Conservation (phyloP, 1,140 invertebrate species). For the Carcinoscorpius rotundicauda region DNA sequence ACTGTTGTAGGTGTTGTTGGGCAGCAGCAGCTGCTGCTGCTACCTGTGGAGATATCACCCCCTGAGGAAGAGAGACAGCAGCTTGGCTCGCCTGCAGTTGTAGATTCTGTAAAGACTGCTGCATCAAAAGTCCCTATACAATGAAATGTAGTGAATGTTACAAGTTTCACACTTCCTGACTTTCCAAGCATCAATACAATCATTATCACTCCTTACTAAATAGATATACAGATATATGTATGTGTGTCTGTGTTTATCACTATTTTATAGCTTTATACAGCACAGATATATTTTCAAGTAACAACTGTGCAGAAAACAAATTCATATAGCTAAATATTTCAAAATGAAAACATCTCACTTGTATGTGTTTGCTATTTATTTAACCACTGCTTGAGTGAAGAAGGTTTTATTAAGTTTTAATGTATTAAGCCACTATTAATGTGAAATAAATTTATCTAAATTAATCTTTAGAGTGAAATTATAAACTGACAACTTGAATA, state of each 20-base stretch:
- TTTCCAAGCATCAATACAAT: neutral
- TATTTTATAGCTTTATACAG: too few species aligned
- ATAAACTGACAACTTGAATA: conserved; percentile 26
- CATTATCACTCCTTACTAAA: neutral
- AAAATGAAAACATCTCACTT: too few species aligned
- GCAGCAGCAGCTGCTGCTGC: conserved; percentile 66
- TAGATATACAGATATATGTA: too few species aligned
- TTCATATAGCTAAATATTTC: too few species aligned
- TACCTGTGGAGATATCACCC: conserved; percentile 55
- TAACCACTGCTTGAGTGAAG: too few species aligned
- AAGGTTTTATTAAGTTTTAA: too few species aligned
- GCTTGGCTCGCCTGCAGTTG: conserved; percentile 47
- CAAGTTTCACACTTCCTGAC: neutral
- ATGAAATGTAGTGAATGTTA: neutral
- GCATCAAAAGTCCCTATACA: conserved; percentile 29
- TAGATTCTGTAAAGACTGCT: conserved; percentile 28
- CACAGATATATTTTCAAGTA: too few species aligned
- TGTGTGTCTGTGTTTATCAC: too few species aligned
- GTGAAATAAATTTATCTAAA: too few species aligned
- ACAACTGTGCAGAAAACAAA: too few species aligned
- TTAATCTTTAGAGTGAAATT: neutral
- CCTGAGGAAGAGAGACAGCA: conserved; percentile 20
- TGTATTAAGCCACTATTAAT: neutral
- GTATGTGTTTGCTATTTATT: too few species aligned
- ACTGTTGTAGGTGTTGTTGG: conserved; percentile 40